Conservation (phyloP, 1,140 invertebrate genomes). For the Adoxophyes honmai region DNA sequence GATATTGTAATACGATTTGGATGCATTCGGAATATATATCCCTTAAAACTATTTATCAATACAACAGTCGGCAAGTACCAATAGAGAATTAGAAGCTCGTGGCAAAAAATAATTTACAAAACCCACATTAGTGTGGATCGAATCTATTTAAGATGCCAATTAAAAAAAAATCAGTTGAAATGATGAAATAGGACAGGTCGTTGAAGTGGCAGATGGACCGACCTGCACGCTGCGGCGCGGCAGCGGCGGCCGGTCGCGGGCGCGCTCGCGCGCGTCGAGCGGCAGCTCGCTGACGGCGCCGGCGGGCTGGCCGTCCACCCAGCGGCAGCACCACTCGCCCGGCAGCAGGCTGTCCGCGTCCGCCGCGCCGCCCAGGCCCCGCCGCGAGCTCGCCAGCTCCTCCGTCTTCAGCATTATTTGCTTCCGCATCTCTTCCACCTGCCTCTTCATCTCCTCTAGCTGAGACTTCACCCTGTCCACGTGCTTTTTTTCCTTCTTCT, state of each 20-base stretch:
- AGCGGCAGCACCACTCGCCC: conserved; percentile 79
- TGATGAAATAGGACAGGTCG: too few relatives aligned
- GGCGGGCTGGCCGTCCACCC: conserved; percentile 81
- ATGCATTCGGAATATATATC: too few relatives aligned
- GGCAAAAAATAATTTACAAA: too few relatives aligned
- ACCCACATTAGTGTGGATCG: too few relatives aligned
- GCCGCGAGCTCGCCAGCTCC: conserved; percentile 24
- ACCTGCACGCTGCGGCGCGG: conserved; percentile 58
- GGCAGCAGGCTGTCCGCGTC: conserved; percentile 53
- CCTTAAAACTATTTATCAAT: too few relatives aligned
- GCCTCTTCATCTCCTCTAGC: conserved; percentile 53
- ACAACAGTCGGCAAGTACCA: too few relatives aligned
- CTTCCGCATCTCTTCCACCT: conserved; percentile 54
- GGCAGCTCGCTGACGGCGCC: conserved; percentile 71
- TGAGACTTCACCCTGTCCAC: conserved; percentile 58
- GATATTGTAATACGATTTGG: too few relatives aligned
- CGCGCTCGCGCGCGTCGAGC: conserved; percentile 57
- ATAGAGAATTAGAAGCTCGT: too few relatives aligned
- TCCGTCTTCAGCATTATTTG: conserved; percentile 48
- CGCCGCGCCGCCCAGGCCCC: conserved; percentile 29
- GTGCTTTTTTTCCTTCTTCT: conserved; percentile 58
- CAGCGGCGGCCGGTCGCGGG: conserved; percentile 30
- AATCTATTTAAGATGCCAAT: too few relatives aligned
- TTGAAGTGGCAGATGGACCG: too few relatives aligned
- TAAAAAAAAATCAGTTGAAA: too few relatives aligned